phyloP scores from a whole-genome alignment of 2,888 invertebrate genomes.

The Abrostola tripartita region DNA sequence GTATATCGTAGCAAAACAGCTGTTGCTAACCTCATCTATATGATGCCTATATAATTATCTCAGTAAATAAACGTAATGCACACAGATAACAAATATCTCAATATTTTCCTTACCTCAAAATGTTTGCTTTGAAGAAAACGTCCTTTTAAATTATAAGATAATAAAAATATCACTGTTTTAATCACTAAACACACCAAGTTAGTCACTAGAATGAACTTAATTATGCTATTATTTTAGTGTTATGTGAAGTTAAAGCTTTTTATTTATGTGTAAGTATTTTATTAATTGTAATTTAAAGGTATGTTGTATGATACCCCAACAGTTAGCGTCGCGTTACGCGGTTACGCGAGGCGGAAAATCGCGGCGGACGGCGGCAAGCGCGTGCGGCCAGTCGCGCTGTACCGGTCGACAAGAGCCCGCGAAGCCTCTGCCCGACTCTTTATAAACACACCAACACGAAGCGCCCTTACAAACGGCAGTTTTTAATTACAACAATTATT shows the following conservation, averaged over 20 bases:
- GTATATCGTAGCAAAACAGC: constrained; percentile 10
- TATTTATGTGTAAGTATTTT: neutral
- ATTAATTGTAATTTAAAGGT: constrained; percentile 8
- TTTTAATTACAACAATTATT: constrained; percentile 81
- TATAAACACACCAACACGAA: constrained; percentile 70
- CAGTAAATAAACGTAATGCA: constrained; percentile 23
- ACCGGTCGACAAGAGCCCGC: constrained; percentile 62
- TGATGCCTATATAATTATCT: neutral
- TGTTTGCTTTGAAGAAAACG: constrained; percentile 42
- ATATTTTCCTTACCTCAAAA: constrained; percentile 58
- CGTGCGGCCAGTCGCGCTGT: constrained; percentile 66
- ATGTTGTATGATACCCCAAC: constrained; percentile 3
- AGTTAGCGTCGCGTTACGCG: constrained; percentile 22
- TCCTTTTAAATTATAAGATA: constrained; percentile 51
- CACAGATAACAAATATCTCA: constrained; percentile 32
- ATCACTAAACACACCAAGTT: constrained; percentile 43
- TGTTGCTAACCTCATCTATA: constrained; percentile 7
- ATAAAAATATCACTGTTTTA: constrained; percentile 50
- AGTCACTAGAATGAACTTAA: constrained; percentile 22
- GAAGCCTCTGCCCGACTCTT: constrained; percentile 73
- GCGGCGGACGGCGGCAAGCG: constrained; percentile 36
- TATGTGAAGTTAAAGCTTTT: neutral
- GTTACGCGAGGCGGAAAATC: constrained; percentile 35
- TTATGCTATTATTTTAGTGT: constrained; percentile 2
- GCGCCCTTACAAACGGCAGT: constrained; percentile 74